phyloP scores from a whole-genome alignment of 2,797 vertebrate species.

The Ispidina lecontei region DNA sequence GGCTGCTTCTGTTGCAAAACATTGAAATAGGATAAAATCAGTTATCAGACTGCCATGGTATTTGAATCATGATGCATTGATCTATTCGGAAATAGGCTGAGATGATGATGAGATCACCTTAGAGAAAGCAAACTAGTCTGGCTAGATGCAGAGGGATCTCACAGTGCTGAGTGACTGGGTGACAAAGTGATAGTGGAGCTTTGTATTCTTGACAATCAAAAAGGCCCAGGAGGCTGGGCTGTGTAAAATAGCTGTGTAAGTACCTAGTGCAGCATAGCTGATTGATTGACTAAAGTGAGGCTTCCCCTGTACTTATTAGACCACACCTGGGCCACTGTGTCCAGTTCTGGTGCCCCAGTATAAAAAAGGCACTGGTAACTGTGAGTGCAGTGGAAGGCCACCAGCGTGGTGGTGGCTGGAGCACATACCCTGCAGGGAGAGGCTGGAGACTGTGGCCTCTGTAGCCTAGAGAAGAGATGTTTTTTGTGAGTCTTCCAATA shows the following conservation, averaged over 20 bases:
- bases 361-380: background rate
- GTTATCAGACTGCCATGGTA: background rate
- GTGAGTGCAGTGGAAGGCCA: background rate
- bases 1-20: background rate
- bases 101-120: background rate
- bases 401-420: background rate
- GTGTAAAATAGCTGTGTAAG: background rate
- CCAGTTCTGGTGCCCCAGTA: background rate
- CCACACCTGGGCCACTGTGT: background rate
- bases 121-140: background rate
- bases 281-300: background rate
- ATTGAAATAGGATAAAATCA: background rate
- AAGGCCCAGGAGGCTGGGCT: background rate
- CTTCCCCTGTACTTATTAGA: background rate
- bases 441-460: background rate
- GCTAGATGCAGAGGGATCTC: background rate
- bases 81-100: background rate
- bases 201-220: background rate
- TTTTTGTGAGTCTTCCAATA: background rate
- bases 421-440: background rate
- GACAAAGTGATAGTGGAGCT: background rate
- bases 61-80: background rate
- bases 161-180: background rate
- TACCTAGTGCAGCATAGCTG: background rate
- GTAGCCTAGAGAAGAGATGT: background rate